Conservation (phyloP, 1,140 invertebrate genomes). For the Rhizoglyphus robini region DNA sequence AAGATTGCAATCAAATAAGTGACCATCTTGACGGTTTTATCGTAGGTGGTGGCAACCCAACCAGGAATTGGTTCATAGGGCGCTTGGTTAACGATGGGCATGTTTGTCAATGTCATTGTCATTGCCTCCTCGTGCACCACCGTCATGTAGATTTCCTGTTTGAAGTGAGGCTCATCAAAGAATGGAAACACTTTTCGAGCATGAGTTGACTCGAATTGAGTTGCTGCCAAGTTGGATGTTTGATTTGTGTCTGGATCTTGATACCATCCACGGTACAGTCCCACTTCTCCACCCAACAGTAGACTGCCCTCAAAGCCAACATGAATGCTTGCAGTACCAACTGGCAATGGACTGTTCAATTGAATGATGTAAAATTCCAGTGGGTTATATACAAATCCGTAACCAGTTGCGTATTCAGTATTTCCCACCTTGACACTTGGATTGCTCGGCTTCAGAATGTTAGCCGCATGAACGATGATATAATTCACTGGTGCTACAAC, state of each 20-base stretch:
- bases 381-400: conserved; percentile 38
- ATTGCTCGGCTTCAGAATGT: conserved; percentile 27
- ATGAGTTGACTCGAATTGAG: conserved; percentile 44
- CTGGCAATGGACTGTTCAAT: conserved; percentile 37
- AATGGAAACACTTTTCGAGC: conserved; percentile 68
- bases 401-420: conserved; percentile 25
- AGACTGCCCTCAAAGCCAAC: conserved; percentile 47
- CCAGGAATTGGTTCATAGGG: not conserved
- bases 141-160: conserved; percentile 64
- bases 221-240: conserved; percentile 32
- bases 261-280: conserved; percentile 64
- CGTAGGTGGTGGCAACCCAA: conserved; percentile 43
- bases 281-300: conserved; percentile 48
- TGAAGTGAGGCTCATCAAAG: conserved; percentile 83
- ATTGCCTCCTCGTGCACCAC: conserved; percentile 50
- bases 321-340: conserved; percentile 30
- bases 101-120: conserved; percentile 56
- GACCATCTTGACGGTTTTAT: conserved; percentile 70
- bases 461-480: conserved; percentile 35
- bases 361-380: conserved; percentile 53
- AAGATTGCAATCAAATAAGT: conserved; percentile 83
- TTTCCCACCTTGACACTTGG: conserved; percentile 1
- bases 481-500: conserved; percentile 31
- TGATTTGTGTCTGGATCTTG: conserved; percentile 38
- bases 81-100: conserved; percentile 15